Percentiles rank a stretch among this genome's conserved stretches.
Evolutionary conservation across 1,140 invertebrate genomes (phyloP).

Genomic region (Drosophila miranda): DNA sequence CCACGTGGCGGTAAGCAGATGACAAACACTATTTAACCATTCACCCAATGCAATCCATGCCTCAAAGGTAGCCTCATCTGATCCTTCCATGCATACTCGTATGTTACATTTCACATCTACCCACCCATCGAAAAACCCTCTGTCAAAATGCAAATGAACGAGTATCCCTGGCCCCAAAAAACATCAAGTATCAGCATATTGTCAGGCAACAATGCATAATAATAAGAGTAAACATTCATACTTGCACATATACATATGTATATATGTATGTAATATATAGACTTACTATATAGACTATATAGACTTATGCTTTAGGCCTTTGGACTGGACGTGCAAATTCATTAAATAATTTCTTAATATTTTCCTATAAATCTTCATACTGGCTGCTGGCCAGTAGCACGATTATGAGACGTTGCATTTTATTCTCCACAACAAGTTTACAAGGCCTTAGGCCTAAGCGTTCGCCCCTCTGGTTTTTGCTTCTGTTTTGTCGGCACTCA

Average conservation of each 20-base stretch:
- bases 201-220: constrained; percentile 58
- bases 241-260: too few species aligned
- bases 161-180: constrained; percentile 18
- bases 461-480: constrained; percentile 2
- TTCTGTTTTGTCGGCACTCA: constrained; percentile 58
- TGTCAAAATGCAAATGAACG: constrained; percentile 27
- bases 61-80: not conserved
- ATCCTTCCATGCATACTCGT: not conserved
- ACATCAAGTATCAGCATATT: constrained; percentile 33
- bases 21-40: constrained; percentile 35
- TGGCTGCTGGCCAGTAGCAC: too few species aligned
- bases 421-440: constrained; percentile 23
- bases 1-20: constrained; percentile 69
- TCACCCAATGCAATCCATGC: not conserved
- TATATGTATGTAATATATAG: too few species aligned
- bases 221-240: constrained; percentile 29
- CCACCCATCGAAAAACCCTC: not conserved
- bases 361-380: too few species aligned
- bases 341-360: too few species aligned
- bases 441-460: constrained; percentile 4
- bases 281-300: too few species aligned
- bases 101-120: not conserved
- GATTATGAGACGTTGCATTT: too few species aligned
- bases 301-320: constrained; percentile 18
- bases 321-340: too few species aligned